Percentiles rank a stretch among this genome's conserved stretches.
Conservation (phyloP, 2,113 vertebrate species). For the Gorilla gorilla region DNA sequence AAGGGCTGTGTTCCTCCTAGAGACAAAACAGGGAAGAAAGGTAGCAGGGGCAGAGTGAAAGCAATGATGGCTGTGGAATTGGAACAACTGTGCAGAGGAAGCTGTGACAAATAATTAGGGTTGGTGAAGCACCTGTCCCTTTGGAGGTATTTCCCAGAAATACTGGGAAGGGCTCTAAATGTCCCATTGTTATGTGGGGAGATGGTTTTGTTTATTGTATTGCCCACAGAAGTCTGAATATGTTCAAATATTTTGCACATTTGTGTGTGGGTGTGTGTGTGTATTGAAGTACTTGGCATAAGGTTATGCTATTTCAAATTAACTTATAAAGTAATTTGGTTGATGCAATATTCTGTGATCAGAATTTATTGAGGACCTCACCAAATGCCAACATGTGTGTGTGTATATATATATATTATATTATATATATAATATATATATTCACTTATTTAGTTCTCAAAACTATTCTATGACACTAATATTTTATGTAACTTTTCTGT, state of each 20-base stretch:
- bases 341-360: not conserved
- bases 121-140: not conserved
- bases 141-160: not conserved
- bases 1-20: not conserved
- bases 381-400: not conserved
- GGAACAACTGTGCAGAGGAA: not conserved
- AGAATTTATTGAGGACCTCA: not conserved
- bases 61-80: not conserved
- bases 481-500: not conserved
- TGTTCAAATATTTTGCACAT: not conserved
- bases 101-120: not conserved
- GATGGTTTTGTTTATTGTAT: not conserved
- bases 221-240: not conserved
- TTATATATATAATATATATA: not conserved
- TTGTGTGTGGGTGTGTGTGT: not conserved
- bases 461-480: not conserved
- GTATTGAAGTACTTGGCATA: not conserved
- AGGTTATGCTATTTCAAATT: not conserved
- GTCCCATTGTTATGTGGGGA: not conserved
- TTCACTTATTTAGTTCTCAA: not conserved
- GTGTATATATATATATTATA: too few relatives aligned
- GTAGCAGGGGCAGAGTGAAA: not conserved
- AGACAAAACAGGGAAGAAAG: not conserved
- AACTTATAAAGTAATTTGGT: slow-evolving; percentile 27
- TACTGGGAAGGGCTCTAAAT: not conserved